Conservation (phyloP, 1,140 invertebrate species). For the Scaptomyza graminum region DNA sequence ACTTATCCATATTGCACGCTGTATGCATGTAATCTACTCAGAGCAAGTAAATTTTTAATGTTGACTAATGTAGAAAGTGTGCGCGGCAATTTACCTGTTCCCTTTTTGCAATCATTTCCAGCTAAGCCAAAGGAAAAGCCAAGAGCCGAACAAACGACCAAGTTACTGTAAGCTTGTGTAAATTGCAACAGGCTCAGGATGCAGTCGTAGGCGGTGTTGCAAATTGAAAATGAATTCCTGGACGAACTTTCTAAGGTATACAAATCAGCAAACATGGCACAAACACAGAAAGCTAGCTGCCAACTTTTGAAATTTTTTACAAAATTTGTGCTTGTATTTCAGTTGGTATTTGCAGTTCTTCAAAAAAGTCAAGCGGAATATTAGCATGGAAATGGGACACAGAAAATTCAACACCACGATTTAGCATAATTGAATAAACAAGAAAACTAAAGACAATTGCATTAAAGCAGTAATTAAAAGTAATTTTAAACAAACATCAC, state of each 20-base stretch:
- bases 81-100: conserved; percentile 71
- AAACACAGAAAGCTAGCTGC: conserved; percentile 21
- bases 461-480: conserved; percentile 60
- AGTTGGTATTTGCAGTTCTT: conserved; percentile 2
- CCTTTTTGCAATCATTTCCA: conserved; percentile 37
- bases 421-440: conserved; percentile 17
- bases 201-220: conserved; percentile 16
- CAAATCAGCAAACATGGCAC: conserved; percentile 26
- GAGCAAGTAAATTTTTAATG: conserved; percentile 81
- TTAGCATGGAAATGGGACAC: conserved; percentile 2
- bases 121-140: conserved; percentile 24
- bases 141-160: conserved; percentile 2
- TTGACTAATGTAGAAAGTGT: conserved; percentile 80
- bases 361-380: conserved; percentile 14
- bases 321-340: neutral
- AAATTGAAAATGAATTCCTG: conserved; percentile 59
- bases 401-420: neutral
- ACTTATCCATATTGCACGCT: conserved; percentile 18
- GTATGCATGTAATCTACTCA: conserved; percentile 75
- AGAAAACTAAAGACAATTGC: conserved; percentile 55
- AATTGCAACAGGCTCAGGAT: conserved; percentile 53
- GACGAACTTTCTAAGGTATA: conserved; percentile 35
- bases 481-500: conserved; percentile 62
- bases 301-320: conserved; percentile 7
- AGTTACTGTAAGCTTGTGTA: conserved; percentile 33